These are phyloP conservation scores for Pygmarrhopalites habei DNA, from an alignment of 1,140 invertebrate genomes.

Conservation along the genomic window DNA sequence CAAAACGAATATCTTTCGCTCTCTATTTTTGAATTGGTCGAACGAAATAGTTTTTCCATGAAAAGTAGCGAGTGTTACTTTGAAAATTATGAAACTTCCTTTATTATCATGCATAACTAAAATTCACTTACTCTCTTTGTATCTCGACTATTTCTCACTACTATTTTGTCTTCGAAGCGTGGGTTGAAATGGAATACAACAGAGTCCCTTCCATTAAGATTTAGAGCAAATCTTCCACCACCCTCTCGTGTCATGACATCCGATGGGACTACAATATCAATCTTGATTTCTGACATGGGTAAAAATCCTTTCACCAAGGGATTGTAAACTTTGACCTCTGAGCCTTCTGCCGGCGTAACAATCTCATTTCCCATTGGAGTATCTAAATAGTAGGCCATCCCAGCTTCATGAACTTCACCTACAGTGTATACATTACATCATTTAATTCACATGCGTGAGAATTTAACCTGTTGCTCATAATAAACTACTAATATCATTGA, in stretches of 20 bases:
- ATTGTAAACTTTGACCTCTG: constrained; percentile 26
- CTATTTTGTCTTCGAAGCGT: constrained; percentile 44
- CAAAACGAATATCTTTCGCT: no score
- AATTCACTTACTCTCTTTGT: no score
- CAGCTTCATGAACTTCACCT: constrained; percentile 31
- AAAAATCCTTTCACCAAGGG: constrained; percentile 34
- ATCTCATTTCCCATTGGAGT: constrained; percentile 28
- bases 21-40: no score
- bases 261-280: constrained; percentile 27
- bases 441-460: no score
- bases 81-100: no score
- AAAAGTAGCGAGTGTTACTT: no score
- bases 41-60: no score
- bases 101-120: no score
- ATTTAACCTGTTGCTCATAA: no score
- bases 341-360: constrained; percentile 8
- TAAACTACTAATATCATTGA: no score
- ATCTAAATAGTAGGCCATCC: constrained; percentile 31
- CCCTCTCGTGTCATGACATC: no score
- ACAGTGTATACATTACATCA: no score
- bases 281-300: constrained; percentile 21
- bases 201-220: constrained; percentile 57
- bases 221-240: constrained; percentile 60
- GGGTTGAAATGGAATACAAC: constrained; percentile 76
- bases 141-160: constrained; percentile 65